A percentile compares a stretch with the other conserved stretches of the same genome.
phyloP scores from a whole-genome alignment of 2,888 invertebrate species.

The Hypena proboscidalis region DNA sequence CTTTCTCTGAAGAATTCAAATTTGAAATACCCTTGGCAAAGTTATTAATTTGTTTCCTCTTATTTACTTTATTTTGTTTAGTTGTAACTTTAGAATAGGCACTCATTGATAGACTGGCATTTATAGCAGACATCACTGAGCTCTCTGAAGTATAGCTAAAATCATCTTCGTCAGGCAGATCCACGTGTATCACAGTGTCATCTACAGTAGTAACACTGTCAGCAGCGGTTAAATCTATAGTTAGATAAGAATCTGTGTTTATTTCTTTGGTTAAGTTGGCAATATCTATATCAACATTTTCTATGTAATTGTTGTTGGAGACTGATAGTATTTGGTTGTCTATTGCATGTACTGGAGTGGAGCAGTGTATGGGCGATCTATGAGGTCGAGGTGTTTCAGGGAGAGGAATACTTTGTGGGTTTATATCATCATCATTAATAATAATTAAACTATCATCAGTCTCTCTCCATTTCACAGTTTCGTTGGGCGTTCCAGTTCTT shows the following conservation, averaged over 20 bases:
- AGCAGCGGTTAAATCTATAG: constrained; percentile 71
- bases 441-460: constrained; percentile 35
- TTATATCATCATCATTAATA: constrained; percentile 52
- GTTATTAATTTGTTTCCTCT: constrained; percentile 47
- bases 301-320: constrained; percentile 29
- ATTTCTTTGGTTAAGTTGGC: constrained; percentile 58
- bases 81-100: constrained; percentile 74
- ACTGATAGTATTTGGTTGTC: constrained; percentile 20
- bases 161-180: too few species aligned
- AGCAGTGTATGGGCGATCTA: constrained; percentile 50
- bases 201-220: constrained; percentile 55
- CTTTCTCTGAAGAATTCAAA: constrained; percentile 60
- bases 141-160: constrained; percentile 52
- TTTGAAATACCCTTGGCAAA: constrained; percentile 64
- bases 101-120: constrained; percentile 56
- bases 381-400: constrained; percentile 37
- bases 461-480: constrained; percentile 15
- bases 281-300: constrained; percentile 45
- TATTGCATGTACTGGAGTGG: constrained; percentile 55
- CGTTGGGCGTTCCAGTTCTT: constrained; percentile 14
- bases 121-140: constrained; percentile 51
- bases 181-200: constrained; percentile 24
- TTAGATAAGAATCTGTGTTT: constrained; percentile 63
- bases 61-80: constrained; percentile 39
- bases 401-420: constrained; percentile 25